These are phyloP conservation scores for Ormia ochracea DNA, from an alignment of 2,888 invertebrate genomes.

Conservation along the genomic window DNA sequence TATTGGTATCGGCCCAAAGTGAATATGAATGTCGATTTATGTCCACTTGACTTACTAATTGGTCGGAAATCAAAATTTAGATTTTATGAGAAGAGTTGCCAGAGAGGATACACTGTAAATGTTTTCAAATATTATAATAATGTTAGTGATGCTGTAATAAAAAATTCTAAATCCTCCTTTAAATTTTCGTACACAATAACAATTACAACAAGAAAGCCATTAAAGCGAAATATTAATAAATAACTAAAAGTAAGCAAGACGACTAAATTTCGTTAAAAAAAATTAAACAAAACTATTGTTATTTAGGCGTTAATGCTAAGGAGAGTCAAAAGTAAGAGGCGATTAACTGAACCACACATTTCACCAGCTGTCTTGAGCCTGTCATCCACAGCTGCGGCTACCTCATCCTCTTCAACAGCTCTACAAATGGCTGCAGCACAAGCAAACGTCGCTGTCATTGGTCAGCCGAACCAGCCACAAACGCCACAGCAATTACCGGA, in stretches of 20 bases:
- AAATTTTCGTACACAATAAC: too few species aligned
- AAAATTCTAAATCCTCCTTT: too few species aligned
- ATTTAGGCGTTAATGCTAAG: slow-evolving; percentile 99
- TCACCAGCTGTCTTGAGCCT: slow-evolving; percentile 76
- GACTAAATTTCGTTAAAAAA: background rate
- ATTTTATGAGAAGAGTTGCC: too few species aligned
- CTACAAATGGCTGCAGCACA: slow-evolving; percentile 64
- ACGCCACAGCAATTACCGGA: slow-evolving; percentile 37
- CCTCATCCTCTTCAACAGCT: slow-evolving; percentile 66
- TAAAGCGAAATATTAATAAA: background rate
- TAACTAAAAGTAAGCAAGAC: background rate
- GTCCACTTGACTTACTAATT: too few species aligned
- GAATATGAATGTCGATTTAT: too few species aligned
- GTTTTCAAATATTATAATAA: too few species aligned
- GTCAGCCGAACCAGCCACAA: slow-evolving; percentile 66
- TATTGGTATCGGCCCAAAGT: too few species aligned
- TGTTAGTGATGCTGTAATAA: too few species aligned
- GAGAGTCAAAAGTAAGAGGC: slow-evolving; percentile 99
- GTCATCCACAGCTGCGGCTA: slow-evolving; percentile 67
- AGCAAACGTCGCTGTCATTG: slow-evolving; percentile 57
- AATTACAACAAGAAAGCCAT: background rate
- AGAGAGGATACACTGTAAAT: too few species aligned
- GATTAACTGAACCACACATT: slow-evolving; percentile 90
- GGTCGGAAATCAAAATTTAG: too few species aligned
- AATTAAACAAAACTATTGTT: slow-evolving; percentile 61